A percentile compares a stretch with the other conserved stretches of the same genome.
Evolutionary conservation across 2,113 vertebrate genomes (phyloP).

Genomic region (Dissostichus mawsoni): DNA sequence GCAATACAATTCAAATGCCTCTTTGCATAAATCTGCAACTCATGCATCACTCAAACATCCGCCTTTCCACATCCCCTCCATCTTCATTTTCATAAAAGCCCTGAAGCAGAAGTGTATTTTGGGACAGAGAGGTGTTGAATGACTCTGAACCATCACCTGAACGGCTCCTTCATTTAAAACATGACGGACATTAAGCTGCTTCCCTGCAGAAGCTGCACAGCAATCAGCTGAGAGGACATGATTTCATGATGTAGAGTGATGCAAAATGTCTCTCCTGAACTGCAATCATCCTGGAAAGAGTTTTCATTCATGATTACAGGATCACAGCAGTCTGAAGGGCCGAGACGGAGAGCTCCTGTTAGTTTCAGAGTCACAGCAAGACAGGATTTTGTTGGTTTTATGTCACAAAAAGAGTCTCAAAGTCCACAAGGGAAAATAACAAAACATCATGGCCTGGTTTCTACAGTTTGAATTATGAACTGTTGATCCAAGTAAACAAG

Average conservation of each 20-base stretch:
- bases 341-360: slow-evolving; percentile 12
- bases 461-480: slow-evolving; percentile 45
- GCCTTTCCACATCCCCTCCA: slow-evolving; percentile 38
- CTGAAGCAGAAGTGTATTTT: slow-evolving; percentile 25
- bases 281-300: slow-evolving; percentile 42
- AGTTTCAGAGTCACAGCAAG: slow-evolving; percentile 29
- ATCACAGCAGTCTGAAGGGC: not conserved
- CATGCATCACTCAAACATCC: slow-evolving; percentile 40
- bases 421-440: not conserved
- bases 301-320: slow-evolving; percentile 33
- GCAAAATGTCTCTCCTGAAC: slow-evolving; percentile 28
- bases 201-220: not conserved
- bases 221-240: slow-evolving; percentile 39
- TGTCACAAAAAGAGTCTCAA: slow-evolving; percentile 24
- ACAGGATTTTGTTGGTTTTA: slow-evolving; percentile 19
- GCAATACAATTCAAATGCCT: slow-evolving; percentile 52
- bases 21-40: slow-evolving; percentile 63
- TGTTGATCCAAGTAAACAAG: not conserved
- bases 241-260: slow-evolving; percentile 43
- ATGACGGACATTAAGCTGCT: too few species aligned
- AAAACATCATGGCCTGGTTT: slow-evolving; percentile 20
- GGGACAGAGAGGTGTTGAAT: slow-evolving; percentile 1
- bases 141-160: slow-evolving; percentile 36
- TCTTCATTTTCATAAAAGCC: slow-evolving; percentile 8
- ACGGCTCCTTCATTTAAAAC: slow-evolving; percentile 8